These are phyloP conservation scores for Xiphophorus birchmanni DNA, from an alignment of 2,797 vertebrate species.

Conservation along the genomic window DNA sequence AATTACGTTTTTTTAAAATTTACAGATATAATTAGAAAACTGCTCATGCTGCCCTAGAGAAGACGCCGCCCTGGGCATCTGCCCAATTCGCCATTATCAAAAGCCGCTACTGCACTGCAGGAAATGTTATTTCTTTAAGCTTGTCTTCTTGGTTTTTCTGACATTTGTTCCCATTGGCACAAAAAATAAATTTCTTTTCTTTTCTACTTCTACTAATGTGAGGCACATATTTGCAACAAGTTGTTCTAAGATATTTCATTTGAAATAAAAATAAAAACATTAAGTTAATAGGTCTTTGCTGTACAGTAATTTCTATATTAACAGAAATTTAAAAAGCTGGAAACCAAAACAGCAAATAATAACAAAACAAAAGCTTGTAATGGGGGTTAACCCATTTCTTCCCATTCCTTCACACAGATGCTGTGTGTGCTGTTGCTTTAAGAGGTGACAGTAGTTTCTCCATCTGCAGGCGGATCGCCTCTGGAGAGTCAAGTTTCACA, in stretches of 20 bases:
- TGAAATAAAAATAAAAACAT: background rate
- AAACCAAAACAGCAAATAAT: background rate
- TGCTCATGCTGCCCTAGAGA: no score
- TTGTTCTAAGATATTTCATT: background rate
- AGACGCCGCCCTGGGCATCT: no score
- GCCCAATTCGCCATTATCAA: no score
- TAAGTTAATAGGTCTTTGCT: background rate
- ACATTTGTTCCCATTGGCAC: background rate
- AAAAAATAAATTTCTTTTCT: background rate
- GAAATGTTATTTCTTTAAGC: no score
- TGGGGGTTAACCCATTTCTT: background rate
- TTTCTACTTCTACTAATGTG: background rate
- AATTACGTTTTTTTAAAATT: no score
- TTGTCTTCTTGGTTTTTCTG: background rate
- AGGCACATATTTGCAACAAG: background rate
- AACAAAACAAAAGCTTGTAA: background rate
- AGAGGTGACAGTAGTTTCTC: slow-evolving; percentile 29
- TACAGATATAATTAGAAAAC: no score
- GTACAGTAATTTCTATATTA: background rate
- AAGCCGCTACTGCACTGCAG: no score
- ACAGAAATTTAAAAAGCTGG: background rate
- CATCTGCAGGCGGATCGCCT: slow-evolving; percentile 24
- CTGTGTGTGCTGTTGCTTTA: slow-evolving; percentile 32
- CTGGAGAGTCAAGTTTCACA: slow-evolving; percentile 29
- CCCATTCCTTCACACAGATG: background rate